Evolutionary conservation across 2,888 invertebrate genomes (phyloP), one percentile per base, ranked within the genome.

Genomic region (Lepetodrilus schrolli): DNA sequence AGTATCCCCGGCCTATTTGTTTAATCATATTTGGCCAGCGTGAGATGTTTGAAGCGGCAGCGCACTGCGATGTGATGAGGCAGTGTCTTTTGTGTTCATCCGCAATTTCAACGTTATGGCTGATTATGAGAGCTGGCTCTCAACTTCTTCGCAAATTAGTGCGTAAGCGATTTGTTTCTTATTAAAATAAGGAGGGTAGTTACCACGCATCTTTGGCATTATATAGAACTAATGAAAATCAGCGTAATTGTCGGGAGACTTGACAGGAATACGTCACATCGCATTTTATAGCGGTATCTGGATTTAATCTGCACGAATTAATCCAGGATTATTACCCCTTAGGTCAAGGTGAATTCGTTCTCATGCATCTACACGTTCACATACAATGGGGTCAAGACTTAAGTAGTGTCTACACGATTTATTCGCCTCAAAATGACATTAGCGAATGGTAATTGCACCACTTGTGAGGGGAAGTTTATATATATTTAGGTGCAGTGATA

Each of bases 351-450:
- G 17, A 58, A 58, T 17, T 30, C 10, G 34, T 30, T 34, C 17
- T 17, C 30, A 58, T 58, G 26, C 58, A 58, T 23, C 30, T 13
- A 34, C 58, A 58, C 58, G 58, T 4, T 17, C 13, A 30, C 58
- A 17, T 58, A 30, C 58, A 58, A 58, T 58, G 17, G 58, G 58
- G 58, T 23, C 30, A 58, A 17, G 30, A 17, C 58, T 58, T 58
- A 30, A 26, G 58, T 58, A 34, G 58, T 58, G 58, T 58, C 58
- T 58, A 58, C 58, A 58, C 34, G 30, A 58, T 58, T 58, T 58
- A 58, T 30, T 17, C 34, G 13, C 30, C 34, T 17, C 34, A 26
- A 58, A 26, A 58, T 58, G 30, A 30, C 58, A 58, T 58, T 58
- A 58, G 30, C 58, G 34, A 58, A 58, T 58, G 58, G 58, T 58